phyloP scores from a whole-genome alignment of 2,888 invertebrate species.

The Zygothrica quintamaculata region DNA sequence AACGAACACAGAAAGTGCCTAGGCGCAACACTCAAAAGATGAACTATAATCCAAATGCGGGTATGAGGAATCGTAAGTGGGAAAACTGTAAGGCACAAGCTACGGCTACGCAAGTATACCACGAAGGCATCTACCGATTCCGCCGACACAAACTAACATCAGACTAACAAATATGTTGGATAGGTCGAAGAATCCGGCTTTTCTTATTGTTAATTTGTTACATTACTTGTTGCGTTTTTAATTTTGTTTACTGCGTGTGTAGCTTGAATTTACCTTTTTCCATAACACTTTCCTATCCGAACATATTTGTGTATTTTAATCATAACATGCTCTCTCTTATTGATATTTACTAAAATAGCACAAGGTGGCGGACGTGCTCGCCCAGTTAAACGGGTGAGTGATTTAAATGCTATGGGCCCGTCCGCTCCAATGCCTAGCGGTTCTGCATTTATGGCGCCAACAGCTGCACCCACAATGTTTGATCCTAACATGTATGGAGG shows the following conservation, averaged over 20 bases:
- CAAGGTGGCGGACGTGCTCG: conserved; percentile 79
- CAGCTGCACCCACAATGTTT: conserved; percentile 59
- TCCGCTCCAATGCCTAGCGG: conserved; percentile 82
- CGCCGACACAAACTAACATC: too few relatives aligned
- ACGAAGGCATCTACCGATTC: conserved; percentile 32
- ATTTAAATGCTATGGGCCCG: conserved; percentile 88
- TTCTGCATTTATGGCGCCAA: conserved; percentile 74
- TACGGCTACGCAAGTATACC: conserved; percentile 79
- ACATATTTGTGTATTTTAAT: neutral
- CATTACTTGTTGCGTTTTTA: conserved; percentile 28
- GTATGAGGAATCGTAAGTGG: conserved; percentile 84
- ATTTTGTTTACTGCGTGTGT: conserved; percentile 53
- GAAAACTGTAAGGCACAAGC: conserved; percentile 83
- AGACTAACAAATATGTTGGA: too few relatives aligned
- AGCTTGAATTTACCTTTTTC: conserved; percentile 76
- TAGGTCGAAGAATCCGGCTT: too few relatives aligned
- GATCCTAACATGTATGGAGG: conserved; percentile 76
- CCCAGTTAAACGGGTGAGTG: conserved; percentile 87
- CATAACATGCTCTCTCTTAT: conserved; percentile 21
- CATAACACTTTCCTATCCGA: conserved; percentile 17
- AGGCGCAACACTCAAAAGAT: conserved; percentile 51
- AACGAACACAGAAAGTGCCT: conserved; percentile 2
- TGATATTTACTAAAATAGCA: conserved; percentile 59
- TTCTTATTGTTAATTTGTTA: neutral
- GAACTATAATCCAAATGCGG: conserved; percentile 84